Conservation (phyloP, 2,113 vertebrate species). For the Stegostoma tigrinum region DNA sequence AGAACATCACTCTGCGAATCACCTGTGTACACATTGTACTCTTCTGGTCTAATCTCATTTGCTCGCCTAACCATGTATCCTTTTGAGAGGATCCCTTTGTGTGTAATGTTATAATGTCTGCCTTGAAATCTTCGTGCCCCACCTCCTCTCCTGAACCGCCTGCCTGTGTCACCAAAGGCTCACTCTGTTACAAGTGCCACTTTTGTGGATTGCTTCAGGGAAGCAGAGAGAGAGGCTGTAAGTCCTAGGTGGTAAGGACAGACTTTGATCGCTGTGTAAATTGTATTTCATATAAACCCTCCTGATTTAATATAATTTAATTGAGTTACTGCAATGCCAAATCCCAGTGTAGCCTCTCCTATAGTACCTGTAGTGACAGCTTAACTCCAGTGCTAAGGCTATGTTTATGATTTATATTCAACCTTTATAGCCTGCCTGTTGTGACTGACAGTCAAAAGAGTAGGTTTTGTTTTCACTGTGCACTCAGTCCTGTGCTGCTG, state of each 20-base stretch:
- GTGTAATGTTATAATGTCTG: background rate
- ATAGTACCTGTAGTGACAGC: background rate
- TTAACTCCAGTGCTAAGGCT: constrained; percentile 2
- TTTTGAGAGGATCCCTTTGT: background rate
- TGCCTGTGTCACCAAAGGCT: background rate
- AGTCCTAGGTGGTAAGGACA: background rate
- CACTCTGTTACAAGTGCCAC: background rate
- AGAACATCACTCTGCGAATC: no score
- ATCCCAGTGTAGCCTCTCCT: constrained; percentile 17
- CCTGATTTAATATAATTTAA: constrained; percentile 24
- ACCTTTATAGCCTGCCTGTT: constrained; percentile 2
- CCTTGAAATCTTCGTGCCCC: background rate
- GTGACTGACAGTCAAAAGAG: background rate
- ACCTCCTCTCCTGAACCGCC: background rate
- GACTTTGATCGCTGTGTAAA: background rate
- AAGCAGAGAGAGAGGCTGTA: background rate
- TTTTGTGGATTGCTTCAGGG: background rate
- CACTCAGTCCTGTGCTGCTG: background rate
- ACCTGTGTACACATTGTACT: background rate
- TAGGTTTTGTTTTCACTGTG: background rate
- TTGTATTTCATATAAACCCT: constrained; percentile 12
- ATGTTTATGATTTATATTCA: constrained; percentile 26
- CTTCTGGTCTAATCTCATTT: background rate
- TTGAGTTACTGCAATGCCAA: background rate
- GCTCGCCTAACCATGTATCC: background rate